Percentiles rank a stretch among this genome's conserved stretches.
Conservation (phyloP, 2,888 invertebrate species). For the Dasypogon diadema region DNA sequence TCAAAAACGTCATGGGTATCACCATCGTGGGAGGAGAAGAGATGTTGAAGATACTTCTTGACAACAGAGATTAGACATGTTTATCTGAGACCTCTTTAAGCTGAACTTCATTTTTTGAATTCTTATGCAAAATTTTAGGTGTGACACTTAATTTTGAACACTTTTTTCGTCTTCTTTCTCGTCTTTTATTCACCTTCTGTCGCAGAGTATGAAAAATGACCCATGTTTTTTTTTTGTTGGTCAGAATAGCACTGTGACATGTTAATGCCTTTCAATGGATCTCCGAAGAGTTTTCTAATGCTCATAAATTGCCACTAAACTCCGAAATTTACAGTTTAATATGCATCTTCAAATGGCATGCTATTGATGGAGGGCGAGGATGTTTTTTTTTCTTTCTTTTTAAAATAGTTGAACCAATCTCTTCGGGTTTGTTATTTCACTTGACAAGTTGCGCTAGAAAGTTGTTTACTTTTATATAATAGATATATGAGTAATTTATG, state of each 20-base stretch:
- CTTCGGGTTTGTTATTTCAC: too few species aligned
- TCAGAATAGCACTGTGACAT: conserved; percentile 29
- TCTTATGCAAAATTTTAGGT: conserved; percentile 50
- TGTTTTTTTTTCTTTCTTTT: too few species aligned
- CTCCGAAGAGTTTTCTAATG: conserved; percentile 33
- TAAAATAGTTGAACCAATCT: too few species aligned
- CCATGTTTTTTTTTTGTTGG: neutral
- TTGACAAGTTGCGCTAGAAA: too few species aligned
- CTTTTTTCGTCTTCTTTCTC: conserved; percentile 15
- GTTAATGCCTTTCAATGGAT: conserved; percentile 27
- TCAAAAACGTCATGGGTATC: too few species aligned
- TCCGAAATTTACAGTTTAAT: conserved; percentile 38
- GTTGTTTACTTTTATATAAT: too few species aligned
- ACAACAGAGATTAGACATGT: neutral
- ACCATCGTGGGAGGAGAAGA: conserved; percentile 17
- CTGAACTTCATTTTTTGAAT: conserved; percentile 37
- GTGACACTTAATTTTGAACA: conserved; percentile 47
- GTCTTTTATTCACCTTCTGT: conserved; percentile 17
- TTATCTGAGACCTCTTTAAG: neutral
- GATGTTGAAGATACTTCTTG: neutral
- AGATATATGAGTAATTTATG: too few species aligned
- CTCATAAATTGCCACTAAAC: conserved; percentile 41
- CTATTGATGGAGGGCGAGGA: too few species aligned
- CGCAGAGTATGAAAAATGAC: conserved; percentile 20
- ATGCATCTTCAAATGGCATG: neutral